A percentile compares a stretch with the other conserved stretches of the same genome.
Conservation (phyloP, 2,888 invertebrate genomes). For the Chymomyza caudatula region DNA sequence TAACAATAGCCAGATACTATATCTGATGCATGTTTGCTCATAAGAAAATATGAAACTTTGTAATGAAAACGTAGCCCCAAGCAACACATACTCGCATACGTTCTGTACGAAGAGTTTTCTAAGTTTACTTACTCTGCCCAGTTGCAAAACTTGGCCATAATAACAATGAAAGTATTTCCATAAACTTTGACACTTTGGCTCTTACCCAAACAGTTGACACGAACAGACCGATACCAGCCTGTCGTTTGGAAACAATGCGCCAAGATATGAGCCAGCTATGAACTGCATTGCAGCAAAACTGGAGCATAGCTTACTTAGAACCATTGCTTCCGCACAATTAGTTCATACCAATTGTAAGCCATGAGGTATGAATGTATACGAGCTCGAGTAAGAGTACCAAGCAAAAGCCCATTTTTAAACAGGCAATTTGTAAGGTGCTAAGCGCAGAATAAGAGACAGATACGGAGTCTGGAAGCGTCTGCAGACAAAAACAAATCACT, state of each 20-base stretch:
- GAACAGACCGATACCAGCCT: background rate
- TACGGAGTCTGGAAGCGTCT: conserved; percentile 9
- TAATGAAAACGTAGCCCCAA: conserved; percentile 41
- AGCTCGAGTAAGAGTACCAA: background rate
- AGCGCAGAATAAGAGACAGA: too few species aligned
- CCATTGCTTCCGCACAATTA: conserved; percentile 66
- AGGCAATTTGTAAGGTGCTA: conserved; percentile 66
- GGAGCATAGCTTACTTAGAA: conserved; percentile 40
- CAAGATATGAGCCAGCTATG: conserved; percentile 9
- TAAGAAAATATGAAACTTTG: conserved; percentile 30
- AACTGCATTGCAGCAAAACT: conserved; percentile 44
- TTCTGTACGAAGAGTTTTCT: conserved; percentile 15
- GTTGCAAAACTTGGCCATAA: conserved; percentile 32
- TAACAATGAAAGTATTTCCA: conserved; percentile 22
- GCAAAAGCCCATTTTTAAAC: conserved; percentile 17
- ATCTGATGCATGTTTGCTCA: conserved; percentile 23
- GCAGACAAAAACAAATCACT: conserved; percentile 74
- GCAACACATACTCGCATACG: background rate
- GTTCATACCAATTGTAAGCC: conserved; percentile 52
- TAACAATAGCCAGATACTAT: conserved; percentile 59
- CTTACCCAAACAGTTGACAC: conserved; percentile 46
- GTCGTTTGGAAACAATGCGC: conserved; percentile 9
- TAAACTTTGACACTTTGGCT: conserved; percentile 60
- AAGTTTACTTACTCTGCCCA: conserved; percentile 57
- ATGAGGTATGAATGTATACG: background rate